Evolutionary conservation across 1,140 invertebrate species (phyloP).

Genomic region (Arion vulgaris): DNA sequence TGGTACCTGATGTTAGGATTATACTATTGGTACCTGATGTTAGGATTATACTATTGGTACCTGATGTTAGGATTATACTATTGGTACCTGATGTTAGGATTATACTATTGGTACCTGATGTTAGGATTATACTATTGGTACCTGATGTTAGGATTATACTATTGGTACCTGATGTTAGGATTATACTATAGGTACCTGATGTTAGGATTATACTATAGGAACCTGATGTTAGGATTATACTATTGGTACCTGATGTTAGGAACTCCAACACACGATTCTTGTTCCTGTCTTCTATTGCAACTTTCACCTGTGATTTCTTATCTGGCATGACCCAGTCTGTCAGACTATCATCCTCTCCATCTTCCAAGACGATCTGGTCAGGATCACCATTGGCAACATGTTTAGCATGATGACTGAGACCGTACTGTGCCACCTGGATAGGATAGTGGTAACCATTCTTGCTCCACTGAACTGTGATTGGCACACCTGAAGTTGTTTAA

Average conservation of each 20-base stretch:
- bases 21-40: no score
- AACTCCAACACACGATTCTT: conserved; percentile 61
- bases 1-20: no score
- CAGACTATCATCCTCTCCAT: conserved; percentile 75
- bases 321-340: conserved; percentile 57
- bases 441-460: conserved; percentile 93
- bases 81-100: no score
- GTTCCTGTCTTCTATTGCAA: conserved; percentile 44
- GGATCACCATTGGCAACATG: conserved; percentile 74
- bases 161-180: no score
- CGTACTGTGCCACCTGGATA: conserved; percentile 98
- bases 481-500: conserved; percentile 80
- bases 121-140: no score
- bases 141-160: no score
- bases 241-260: conserved; percentile 58
- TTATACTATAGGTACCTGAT: no score
- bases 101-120: no score
- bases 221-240: no score
- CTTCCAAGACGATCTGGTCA: conserved; percentile 75
- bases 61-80: no score
- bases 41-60: no score
- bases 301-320: conserved; percentile 48
- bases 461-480: conserved; percentile 96
- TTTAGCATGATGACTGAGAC: conserved; percentile 96
- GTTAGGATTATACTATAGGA: no score